A percentile compares a stretch with the other conserved stretches of the same genome.
Conservation (phyloP, 2,113 vertebrate genomes). For the Dromaius novaehollandiae region DNA sequence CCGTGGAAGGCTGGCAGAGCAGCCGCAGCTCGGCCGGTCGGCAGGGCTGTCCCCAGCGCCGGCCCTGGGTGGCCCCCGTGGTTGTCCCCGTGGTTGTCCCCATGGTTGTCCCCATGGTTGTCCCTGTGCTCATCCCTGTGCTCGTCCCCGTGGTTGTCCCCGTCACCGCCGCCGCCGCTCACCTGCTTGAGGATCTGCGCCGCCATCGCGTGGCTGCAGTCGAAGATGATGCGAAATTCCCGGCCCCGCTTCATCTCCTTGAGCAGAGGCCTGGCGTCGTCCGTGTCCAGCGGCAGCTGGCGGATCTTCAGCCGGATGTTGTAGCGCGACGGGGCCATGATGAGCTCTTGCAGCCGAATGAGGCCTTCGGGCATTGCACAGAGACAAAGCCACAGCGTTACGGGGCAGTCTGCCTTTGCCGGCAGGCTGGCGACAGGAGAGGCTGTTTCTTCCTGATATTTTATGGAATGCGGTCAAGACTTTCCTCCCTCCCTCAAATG, state of each 20-base stretch:
- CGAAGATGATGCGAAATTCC: conserved; percentile 98
- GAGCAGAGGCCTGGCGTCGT: conserved; percentile 90
- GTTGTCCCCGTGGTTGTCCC: background rate
- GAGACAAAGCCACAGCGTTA: background rate
- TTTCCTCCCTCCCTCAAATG: background rate
- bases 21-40: background rate
- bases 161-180: background rate
- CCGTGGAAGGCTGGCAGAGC: background rate
- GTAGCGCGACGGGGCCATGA: conserved; percentile 97
- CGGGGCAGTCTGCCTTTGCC: background rate
- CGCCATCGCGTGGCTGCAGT: conserved; percentile 95
- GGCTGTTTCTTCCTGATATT: background rate
- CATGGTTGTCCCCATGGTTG: too few relatives aligned
- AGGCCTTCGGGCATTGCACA: conserved; percentile 80
- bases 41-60: accelerated
- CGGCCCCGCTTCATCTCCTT: conserved; percentile 98
- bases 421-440: background rate
- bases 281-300: conserved; percentile 91
- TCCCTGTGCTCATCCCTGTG: too few relatives aligned
- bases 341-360: conserved; percentile 96
- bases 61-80: accelerated
- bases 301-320: conserved; percentile 98
- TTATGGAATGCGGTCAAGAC: accelerated
- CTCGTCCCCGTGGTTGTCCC: too few relatives aligned
- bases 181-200: conserved; percentile 98